A percentile compares a stretch with the other conserved stretches of the same genome.
Evolutionary conservation across 2,113 vertebrate species (phyloP).

Genomic region (Callithrix jacchus): DNA sequence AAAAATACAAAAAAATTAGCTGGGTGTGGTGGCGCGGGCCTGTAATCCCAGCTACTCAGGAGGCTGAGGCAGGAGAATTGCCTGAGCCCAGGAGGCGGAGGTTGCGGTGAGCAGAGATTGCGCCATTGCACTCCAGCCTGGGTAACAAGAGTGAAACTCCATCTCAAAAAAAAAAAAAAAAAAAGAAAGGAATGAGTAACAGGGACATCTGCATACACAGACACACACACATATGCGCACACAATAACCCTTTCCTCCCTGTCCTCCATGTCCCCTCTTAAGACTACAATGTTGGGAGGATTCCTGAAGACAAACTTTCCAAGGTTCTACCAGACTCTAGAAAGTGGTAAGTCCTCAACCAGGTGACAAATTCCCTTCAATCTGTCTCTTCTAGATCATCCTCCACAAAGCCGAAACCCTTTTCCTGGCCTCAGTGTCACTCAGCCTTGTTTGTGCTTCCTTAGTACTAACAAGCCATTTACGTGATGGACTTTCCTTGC

Average conservation of each 20-base stretch:
- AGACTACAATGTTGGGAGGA: neutral
- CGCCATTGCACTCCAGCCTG: too few relatives aligned
- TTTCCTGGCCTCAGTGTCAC: conserved; percentile 31
- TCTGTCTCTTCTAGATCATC: conserved; percentile 67
- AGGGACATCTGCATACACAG: neutral
- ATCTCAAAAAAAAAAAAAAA: too few relatives aligned
- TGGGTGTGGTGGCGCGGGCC: too few relatives aligned
- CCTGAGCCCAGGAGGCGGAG: too few relatives aligned
- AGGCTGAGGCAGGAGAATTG: too few relatives aligned
- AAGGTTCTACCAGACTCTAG: conserved; percentile 37
- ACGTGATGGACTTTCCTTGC: conserved; percentile 52
- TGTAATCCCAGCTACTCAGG: too few relatives aligned
- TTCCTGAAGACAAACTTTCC: conserved; percentile 2
- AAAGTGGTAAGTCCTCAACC: neutral
- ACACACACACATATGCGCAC: neutral
- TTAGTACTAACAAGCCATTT: conserved; percentile 65
- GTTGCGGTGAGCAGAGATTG: too few relatives aligned
- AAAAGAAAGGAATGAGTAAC: too few relatives aligned
- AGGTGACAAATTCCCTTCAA: neutral
- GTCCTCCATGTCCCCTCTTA: accelerated
- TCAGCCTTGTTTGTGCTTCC: conserved; percentile 44
- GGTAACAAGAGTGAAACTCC: too few relatives aligned
- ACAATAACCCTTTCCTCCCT: neutral
- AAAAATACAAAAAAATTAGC: too few relatives aligned
- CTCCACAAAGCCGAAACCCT: conserved; percentile 50